A percentile compares a stretch with the other conserved stretches of the same genome.
phyloP scores from a whole-genome alignment of 1,140 invertebrate species.

The Phymastichus coffea region DNA sequence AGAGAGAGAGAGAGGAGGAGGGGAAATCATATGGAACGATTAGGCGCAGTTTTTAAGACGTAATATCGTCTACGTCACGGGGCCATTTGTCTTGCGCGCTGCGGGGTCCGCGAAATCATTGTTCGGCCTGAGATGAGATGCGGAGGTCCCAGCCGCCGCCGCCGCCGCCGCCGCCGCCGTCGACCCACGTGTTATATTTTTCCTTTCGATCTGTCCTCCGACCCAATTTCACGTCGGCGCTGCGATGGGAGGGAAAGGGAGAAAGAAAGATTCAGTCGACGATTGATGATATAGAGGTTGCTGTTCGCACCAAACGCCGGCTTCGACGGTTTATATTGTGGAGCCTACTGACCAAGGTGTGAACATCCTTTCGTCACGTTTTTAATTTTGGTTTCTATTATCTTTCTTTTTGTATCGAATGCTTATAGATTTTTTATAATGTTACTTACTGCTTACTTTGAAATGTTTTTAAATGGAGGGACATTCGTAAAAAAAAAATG shows the following conservation, averaged over 20 bases:
- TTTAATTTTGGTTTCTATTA: not conserved
- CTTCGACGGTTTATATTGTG: constrained; percentile 25
- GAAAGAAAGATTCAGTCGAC: constrained; percentile 36
- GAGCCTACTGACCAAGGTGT: constrained; percentile 14
- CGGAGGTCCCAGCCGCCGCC: not conserved
- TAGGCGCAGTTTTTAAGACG: constrained; percentile 50
- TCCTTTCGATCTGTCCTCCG: constrained; percentile 14
- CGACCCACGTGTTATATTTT: no score
- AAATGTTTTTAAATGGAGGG: not conserved
- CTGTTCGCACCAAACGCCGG: constrained; percentile 25
- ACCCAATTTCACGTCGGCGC: constrained; percentile 12
- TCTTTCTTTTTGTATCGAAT: not conserved
- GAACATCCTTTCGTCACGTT: constrained; percentile 20
- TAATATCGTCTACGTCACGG: constrained; percentile 54
- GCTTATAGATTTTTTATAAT: not conserved
- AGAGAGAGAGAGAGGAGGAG: constrained; percentile 6
- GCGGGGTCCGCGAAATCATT: constrained; percentile 42
- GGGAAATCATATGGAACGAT: no score
- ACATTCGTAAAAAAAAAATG: not conserved
- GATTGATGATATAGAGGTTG: no score
- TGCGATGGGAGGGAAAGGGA: not conserved
- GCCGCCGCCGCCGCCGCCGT: not conserved
- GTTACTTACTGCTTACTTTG: not conserved
- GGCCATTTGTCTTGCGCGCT: constrained; percentile 52
- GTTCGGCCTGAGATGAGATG: constrained; percentile 32